Percentiles rank a stretch among this genome's conserved stretches.
Conservation (phyloP, 2,113 vertebrate species). For the Struthio camelus region DNA sequence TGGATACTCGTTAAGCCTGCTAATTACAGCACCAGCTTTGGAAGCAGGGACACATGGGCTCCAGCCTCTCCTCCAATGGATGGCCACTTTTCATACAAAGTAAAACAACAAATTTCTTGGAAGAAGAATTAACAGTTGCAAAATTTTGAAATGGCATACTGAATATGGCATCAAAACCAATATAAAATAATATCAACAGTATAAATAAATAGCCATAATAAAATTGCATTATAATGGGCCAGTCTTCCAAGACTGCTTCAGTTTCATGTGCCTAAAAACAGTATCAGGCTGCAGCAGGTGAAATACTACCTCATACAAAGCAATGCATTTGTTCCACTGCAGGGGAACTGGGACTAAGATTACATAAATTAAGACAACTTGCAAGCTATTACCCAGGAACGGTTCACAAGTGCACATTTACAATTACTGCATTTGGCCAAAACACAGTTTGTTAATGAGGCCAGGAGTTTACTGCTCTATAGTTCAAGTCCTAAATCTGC, state of each 20-base stretch:
- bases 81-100: not conserved
- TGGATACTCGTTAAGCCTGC: rapidly evolving
- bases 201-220: not conserved
- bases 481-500: not conserved
- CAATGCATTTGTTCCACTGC: not conserved
- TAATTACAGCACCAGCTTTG: not conserved
- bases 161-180: not conserved
- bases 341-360: not conserved
- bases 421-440: not conserved
- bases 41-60: not conserved
- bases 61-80: not conserved
- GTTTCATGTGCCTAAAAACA: not conserved
- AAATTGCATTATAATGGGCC: not conserved
- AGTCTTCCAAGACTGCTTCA: not conserved
- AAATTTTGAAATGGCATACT: not conserved
- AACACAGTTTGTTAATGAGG: not conserved
- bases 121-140: not conserved
- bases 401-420: not conserved
- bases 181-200: not conserved
- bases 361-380: not conserved
- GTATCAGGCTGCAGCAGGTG: not conserved
- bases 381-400: not conserved
- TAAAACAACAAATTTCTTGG: not conserved
- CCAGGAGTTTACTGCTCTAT: not conserved
- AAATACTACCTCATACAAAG: not conserved